Conservation (phyloP, 2,888 invertebrate genomes). For the Mamestra brassicae region DNA sequence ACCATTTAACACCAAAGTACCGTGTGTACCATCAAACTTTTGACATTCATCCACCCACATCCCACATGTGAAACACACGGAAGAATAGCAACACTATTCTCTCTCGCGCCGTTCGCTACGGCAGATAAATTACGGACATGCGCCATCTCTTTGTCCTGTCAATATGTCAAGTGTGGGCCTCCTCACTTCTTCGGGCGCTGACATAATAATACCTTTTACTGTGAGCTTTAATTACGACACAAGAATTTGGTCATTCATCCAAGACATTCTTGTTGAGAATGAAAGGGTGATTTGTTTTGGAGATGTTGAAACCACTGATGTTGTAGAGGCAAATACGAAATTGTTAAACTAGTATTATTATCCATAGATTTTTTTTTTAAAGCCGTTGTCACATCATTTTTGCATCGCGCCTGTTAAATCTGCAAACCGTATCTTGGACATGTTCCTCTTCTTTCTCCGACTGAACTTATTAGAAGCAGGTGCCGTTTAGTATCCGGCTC, state of each 20-base stretch:
- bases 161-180: conserved; percentile 85
- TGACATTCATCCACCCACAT: conserved; percentile 58
- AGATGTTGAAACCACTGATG: background rate
- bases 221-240: conserved; percentile 60
- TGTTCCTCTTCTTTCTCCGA: background rate
- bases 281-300: conserved; percentile 50
- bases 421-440: background rate
- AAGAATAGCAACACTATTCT: conserved; percentile 78
- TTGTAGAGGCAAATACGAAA: background rate
- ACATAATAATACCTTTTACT: conserved; percentile 79
- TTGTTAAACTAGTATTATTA: background rate
- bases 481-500: conserved; percentile 1
- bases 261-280: conserved; percentile 36
- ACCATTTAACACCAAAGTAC: conserved; percentile 18
- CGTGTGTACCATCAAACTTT: conserved; percentile 33
- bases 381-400: background rate
- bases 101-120: conserved; percentile 70
- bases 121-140: conserved; percentile 84
- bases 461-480: background rate
- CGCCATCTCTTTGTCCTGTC: conserved; percentile 88
- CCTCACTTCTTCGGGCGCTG: conserved; percentile 78
- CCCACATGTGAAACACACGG: conserved; percentile 58
- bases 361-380: background rate
- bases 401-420: background rate
- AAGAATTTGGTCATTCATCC: conserved; percentile 53